phyloP scores from a whole-genome alignment of 2,888 invertebrate genomes.

The Odontomyia ornata region DNA sequence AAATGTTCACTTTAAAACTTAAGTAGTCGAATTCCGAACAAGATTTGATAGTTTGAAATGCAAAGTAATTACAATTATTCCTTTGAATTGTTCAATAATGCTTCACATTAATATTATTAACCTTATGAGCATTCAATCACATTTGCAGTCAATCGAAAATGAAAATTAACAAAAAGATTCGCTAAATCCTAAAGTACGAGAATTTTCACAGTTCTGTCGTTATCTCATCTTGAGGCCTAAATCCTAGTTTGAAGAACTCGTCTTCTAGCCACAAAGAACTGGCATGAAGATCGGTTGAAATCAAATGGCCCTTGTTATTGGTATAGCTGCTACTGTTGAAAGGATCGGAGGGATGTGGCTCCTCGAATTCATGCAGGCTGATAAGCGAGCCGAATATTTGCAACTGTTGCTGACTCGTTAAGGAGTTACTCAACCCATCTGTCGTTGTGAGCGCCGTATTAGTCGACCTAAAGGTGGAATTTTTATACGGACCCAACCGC shows the following conservation, averaged over 20 bases:
- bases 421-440: slow-evolving; percentile 55
- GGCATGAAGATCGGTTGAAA: slow-evolving; percentile 62
- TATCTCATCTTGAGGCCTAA: slow-evolving; percentile 87
- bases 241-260: slow-evolving; percentile 83
- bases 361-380: slow-evolving; percentile 63
- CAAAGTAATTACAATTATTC: too few relatives aligned
- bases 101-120: too few relatives aligned
- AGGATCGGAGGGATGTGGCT: slow-evolving; percentile 65
- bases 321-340: slow-evolving; percentile 69
- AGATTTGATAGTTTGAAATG: too few relatives aligned
- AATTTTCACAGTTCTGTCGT: slow-evolving; percentile 78
- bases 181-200: too few relatives aligned
- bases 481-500: slow-evolving; percentile 58
- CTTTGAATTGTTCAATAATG: too few relatives aligned
- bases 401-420: slow-evolving; percentile 55
- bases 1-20: too few relatives aligned
- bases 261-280: slow-evolving; percentile 78
- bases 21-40: too few relatives aligned
- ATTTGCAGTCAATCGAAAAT: too few relatives aligned
- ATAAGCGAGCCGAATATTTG: slow-evolving; percentile 63
- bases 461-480: slow-evolving; percentile 52
- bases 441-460: slow-evolving; percentile 33
- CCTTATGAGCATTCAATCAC: too few relatives aligned
- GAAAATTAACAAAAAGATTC: too few relatives aligned
- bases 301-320: slow-evolving; percentile 62